Conservation (phyloP, 2,113 vertebrate species). For the Rhinolophus sinicus region DNA sequence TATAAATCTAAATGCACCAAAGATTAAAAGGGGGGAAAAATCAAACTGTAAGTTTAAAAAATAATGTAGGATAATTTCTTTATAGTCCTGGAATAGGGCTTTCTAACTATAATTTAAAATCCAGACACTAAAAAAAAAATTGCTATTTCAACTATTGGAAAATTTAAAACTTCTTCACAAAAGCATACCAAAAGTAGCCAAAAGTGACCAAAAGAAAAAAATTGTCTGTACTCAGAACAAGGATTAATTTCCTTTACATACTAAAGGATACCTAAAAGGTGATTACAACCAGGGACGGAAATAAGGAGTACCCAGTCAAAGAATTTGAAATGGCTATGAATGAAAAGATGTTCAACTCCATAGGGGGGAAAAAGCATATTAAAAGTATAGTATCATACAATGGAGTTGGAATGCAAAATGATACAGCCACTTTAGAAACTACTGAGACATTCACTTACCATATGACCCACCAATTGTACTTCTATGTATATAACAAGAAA, state of each 20-base stretch:
- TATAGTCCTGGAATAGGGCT: neutral
- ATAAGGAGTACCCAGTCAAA: neutral
- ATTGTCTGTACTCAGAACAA: neutral
- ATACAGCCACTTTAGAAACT: neutral
- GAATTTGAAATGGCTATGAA: neutral
- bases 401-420: neutral
- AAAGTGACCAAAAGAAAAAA: neutral
- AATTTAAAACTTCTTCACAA: neutral
- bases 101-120: slow-evolving; percentile 5
- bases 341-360: neutral
- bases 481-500: neutral
- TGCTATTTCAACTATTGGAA: neutral
- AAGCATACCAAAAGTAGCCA: neutral
- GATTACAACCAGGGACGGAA: neutral
- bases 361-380: neutral
- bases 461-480: neutral
- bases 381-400: neutral
- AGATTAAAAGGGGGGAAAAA: neutral
- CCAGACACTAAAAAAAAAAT: neutral
- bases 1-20: neutral
- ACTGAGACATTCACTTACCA: neutral
- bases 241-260: neutral
- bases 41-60: neutral
- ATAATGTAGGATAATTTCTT: neutral
- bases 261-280: neutral